Evolutionary conservation across 53 echinoderm and acorn worm genomes (phyloP).

Genomic region (Stichopus horrens): DNA sequence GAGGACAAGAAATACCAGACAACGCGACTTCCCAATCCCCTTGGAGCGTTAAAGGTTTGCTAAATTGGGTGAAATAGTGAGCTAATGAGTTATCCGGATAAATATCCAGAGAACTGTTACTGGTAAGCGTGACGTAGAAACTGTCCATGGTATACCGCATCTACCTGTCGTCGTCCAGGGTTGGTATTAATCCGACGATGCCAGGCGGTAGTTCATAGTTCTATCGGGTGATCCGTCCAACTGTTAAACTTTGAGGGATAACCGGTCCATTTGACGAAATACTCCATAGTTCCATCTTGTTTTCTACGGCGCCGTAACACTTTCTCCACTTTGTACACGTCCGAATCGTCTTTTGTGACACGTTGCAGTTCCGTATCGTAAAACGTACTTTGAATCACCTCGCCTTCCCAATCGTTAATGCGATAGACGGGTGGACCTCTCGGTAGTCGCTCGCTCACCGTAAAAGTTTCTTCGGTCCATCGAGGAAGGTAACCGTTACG

Average conservation of each 20-base stretch:
- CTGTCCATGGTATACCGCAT: background rate
- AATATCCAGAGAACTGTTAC: constrained; percentile 29
- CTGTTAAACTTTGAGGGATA: no score
- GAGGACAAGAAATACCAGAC: no score
- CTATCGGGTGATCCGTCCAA: constrained; percentile 48
- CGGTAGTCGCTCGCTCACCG: no score
- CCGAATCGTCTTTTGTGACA: no score
- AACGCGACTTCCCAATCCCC: no score
- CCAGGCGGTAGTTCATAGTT: constrained; percentile 1
- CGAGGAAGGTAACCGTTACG: constrained; percentile 50
- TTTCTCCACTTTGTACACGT: no score
- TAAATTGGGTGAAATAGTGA: constrained; percentile 24
- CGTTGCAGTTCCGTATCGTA: background rate
- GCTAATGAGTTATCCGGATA: no score
- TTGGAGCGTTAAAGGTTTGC: background rate
- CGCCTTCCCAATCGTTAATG: constrained; percentile 49
- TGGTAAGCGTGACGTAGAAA: constrained; percentile 12
- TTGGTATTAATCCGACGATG: background rate
- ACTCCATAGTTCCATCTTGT: constrained; percentile 56
- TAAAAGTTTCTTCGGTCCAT: constrained; percentile 65
- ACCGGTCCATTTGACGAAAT: constrained; percentile 64
- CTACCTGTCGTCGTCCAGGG: background rate
- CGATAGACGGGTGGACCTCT: constrained; percentile 41
- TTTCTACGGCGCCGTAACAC: constrained; percentile 43
- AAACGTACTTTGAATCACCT: constrained; percentile 1